These are phyloP conservation scores for Odontocolon sp. DNA, from an alignment of 2,888 invertebrate species.

Conservation along the genomic window DNA sequence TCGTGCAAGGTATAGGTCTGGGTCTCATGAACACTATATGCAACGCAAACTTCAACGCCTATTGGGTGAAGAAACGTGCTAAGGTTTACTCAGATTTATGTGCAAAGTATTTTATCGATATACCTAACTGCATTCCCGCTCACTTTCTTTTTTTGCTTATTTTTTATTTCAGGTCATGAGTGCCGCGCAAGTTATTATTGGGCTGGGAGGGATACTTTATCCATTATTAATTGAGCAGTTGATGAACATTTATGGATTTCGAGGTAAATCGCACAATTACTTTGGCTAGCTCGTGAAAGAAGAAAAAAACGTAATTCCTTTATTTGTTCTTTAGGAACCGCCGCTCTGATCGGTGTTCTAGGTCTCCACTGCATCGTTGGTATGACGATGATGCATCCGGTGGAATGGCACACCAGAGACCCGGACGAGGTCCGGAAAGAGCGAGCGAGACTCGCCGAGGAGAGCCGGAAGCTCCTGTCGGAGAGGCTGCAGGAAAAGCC, in stretches of 20 bases:
- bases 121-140: background rate
- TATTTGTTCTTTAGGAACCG: slow-evolving; percentile 79
- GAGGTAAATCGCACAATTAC: slow-evolving; percentile 80
- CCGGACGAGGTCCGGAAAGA: slow-evolving; percentile 65
- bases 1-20: slow-evolving; percentile 85
- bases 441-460: slow-evolving; percentile 62
- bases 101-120: no score
- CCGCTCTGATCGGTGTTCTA: slow-evolving; percentile 85
- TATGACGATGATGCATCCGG: slow-evolving; percentile 88
- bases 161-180: slow-evolving; percentile 84
- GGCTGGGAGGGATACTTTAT: slow-evolving; percentile 86
- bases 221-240: slow-evolving; percentile 85
- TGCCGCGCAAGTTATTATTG: slow-evolving; percentile 87
- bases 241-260: slow-evolving; percentile 85
- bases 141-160: background rate
- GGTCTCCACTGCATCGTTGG: slow-evolving; percentile 87
- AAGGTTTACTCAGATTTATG: slow-evolving; percentile 79
- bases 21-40: slow-evolving; percentile 88
- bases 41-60: slow-evolving; percentile 88
- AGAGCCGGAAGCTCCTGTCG: slow-evolving; percentile 61
- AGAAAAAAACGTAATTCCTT: no score
- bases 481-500: slow-evolving; percentile 54
- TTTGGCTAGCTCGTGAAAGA: background rate
- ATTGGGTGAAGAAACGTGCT: slow-evolving; percentile 87
- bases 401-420: slow-evolving; percentile 84